Base-by-base conservation (phyloP, 2,797 vertebrate species). In the Crocodylus rhombifer region DNA sequence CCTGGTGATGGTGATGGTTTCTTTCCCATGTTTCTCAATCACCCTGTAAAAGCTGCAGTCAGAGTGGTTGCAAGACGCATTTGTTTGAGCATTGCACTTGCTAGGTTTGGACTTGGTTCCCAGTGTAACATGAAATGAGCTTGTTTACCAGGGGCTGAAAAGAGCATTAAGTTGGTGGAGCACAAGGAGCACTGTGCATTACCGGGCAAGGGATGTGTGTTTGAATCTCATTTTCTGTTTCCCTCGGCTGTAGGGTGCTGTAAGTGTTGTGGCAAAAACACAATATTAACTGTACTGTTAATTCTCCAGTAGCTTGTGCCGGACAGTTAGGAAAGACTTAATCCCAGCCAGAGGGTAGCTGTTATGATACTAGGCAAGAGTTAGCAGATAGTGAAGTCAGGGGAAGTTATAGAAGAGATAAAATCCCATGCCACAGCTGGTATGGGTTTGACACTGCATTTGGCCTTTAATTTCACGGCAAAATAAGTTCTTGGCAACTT, bases 401-500 rank as follows among this genome's bases (percentile, higher is more conserved):
- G 58, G 78, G 82, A 95, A 77, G 73, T 73, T 61, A 20, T 77
- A 13, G 21, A 1, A 71, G 16, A 6, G 51, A 55, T 25, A 64
- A 84, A 89, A 60, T n/a, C 7, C 11, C 82, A 65, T 5, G 69
- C 62, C 88, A 80, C 60, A 78, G 78, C 55, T 90, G 25, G 6
- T 90, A 26, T 14, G 71, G 64, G 4, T 56, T 89, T 90, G 76
- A 88, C 80, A 56, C 93, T 80, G 88, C 36, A 80, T 94, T 17
- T 4, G 67, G 58, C 82, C 60, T 61, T 93, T 71, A 91, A 63
- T 95, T 91, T 80, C 88, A 56, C 55, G 78, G 71, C 82, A 80
- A 88, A 90, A 81, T 30, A 93, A 84, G 65, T 76, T 91, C 91
- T 84, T 91, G 58, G 28, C 91, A 91, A 33, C 75, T 85, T 95